These are phyloP conservation scores for Fopius arisanus DNA, from an alignment of 1,140 invertebrate genomes.

Conservation along the genomic window DNA sequence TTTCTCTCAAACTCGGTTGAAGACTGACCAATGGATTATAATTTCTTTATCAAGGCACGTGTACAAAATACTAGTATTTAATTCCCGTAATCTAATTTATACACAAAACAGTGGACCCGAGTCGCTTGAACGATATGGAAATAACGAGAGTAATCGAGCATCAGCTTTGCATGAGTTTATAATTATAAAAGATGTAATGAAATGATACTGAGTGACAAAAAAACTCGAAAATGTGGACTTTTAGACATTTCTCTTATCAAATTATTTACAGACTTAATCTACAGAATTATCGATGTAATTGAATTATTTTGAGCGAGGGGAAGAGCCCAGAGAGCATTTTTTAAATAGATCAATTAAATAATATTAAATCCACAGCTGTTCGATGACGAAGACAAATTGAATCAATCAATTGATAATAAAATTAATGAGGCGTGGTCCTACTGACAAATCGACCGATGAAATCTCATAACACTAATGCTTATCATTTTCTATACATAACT, in stretches of 20 bases:
- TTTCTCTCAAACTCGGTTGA: not conserved
- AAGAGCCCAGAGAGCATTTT: not conserved
- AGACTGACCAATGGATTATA: not conserved
- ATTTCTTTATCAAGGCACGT: not conserved
- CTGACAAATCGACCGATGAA: not conserved
- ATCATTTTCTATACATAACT: not conserved
- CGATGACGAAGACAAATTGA: not conserved
- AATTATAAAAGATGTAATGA: too few species aligned
- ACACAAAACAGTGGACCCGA: not conserved
- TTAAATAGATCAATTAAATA: not conserved
- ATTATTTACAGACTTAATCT: not conserved
- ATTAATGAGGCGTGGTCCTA: not conserved
- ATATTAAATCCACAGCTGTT: not conserved
- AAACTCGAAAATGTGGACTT: not conserved
- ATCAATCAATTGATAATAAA: not conserved
- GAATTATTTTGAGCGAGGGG: not conserved
- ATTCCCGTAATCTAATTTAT: not conserved
- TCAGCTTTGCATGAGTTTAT: not conserved
- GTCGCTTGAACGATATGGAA: not conserved
- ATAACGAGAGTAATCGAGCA: not conserved
- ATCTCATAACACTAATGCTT: not conserved
- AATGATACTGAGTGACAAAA: not conserved
- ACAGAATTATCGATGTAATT: not conserved
- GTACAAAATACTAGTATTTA: not conserved
- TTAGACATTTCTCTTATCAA: slow-evolving; percentile 5